Base-by-base conservation (phyloP, 2,888 invertebrate genomes). In the Eristalinus sepulchralis region DNA sequence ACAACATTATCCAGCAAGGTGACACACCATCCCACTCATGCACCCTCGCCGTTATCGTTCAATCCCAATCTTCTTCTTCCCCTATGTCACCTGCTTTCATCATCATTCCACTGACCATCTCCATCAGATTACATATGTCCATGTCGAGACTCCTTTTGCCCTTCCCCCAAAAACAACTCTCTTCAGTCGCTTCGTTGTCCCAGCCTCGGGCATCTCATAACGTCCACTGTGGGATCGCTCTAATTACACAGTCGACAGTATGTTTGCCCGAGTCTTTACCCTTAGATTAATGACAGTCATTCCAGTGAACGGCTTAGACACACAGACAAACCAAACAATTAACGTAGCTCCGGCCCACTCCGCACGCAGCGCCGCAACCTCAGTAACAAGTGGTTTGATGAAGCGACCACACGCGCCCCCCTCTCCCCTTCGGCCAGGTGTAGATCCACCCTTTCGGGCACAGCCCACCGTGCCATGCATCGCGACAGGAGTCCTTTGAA, bases 261-360 rank as follows among this genome's bases (percentile, higher is more conserved):
- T 55, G 34, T 67, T 53, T 59, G 66, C 66, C 59, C 13, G 47
- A 62, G 63, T 55, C 63, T 39, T 66, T 66, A 59, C 24, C 31
- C 64, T 36, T 68, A 67, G 31, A 68, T 62, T 68, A 77, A 77
- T 77, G 17, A 33, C 59, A 13, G 34, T 33, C 67, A 76, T 76
- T 62, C 13, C n/a, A 9, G 24, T 22, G 34, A 70, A 62, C n/a
- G 66, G 76, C 33, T 60, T 60, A 66, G 47, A 10, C 31, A 76
- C 60, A 59, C 31, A 66, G 24, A n/a, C 75, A 76, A 67, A 47
- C 59, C 75, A 76, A 67, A 67, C 59, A 59, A 57, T 67, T 24
- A 62, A 13, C 33, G 47, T 13, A 27, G 11, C 24, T 13, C 57
- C 57, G 11, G 22, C 10, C 24, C 55, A 17, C 34, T 0, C 62